Conservation (phyloP, 2,888 invertebrate species). For the Ormyrus nitidulus region DNA sequence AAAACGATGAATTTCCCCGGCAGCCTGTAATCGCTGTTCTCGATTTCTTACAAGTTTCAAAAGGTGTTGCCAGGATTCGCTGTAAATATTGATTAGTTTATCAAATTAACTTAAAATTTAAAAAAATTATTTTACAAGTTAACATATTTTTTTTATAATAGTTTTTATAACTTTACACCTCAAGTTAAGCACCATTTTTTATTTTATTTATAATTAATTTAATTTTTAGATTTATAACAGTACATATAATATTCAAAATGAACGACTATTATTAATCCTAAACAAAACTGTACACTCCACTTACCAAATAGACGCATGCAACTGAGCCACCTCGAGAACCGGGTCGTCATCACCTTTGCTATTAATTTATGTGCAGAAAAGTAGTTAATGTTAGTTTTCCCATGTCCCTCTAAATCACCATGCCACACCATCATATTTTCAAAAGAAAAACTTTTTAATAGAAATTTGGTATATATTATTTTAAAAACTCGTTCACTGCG, state of each 20-base stretch:
- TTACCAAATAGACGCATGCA: constrained; percentile 77
- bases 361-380: constrained; percentile 59
- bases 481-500: too few relatives aligned
- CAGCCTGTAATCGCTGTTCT: constrained; percentile 91
- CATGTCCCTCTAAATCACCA: constrained; percentile 42
- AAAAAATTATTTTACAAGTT: not conserved
- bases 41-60: constrained; percentile 91
- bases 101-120: not conserved
- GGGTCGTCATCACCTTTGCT: constrained; percentile 75
- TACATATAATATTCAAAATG: not conserved
- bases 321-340: constrained; percentile 76
- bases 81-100: constrained; percentile 64
- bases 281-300: constrained; percentile 59
- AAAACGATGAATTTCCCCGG: constrained; percentile 97
- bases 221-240: not conserved
- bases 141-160: not conserved
- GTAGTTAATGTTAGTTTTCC: constrained; percentile 53
- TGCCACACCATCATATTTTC: constrained; percentile 24
- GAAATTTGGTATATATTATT: not conserved
- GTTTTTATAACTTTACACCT: too few relatives aligned
- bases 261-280: constrained; percentile 2
- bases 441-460: not conserved
- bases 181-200: not conserved
- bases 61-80: constrained; percentile 91
- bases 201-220: not conserved